Conservation (phyloP, 1,140 invertebrate species). For the Diorhabda sublineata region DNA sequence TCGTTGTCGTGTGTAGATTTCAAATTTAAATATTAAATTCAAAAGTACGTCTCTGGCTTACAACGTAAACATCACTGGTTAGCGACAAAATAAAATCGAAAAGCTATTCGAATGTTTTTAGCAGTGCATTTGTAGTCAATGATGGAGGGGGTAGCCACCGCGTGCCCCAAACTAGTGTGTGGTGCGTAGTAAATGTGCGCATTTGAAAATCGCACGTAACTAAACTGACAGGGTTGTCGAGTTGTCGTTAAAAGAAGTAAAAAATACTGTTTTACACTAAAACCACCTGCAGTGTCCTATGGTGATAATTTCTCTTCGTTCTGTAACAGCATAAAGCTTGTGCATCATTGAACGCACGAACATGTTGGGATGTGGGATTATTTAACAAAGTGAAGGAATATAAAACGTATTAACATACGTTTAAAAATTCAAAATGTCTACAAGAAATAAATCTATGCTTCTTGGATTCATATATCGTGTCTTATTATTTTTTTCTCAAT, state of each 20-base stretch:
- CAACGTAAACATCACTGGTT: too few relatives aligned
- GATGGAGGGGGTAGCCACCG: slow-evolving; percentile 16
- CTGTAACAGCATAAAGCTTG: background rate
- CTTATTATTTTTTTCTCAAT: too few relatives aligned
- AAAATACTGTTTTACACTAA: background rate
- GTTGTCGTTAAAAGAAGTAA: background rate
- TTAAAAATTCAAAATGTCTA: slow-evolving; percentile 3
- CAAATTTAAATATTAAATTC: too few relatives aligned
- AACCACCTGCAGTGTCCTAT: slow-evolving; percentile 14
- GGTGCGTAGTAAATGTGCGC: slow-evolving; percentile 19
- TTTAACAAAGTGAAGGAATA: background rate
- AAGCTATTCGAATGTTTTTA: too few relatives aligned
- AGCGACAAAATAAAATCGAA: too few relatives aligned
- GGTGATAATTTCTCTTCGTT: background rate
- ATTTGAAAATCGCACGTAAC: background rate
- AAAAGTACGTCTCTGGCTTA: too few relatives aligned
- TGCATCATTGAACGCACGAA: background rate
- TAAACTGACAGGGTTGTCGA: background rate
- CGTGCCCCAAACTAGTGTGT: slow-evolving; percentile 20
- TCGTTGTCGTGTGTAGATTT: too few relatives aligned
- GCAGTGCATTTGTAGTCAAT: too few relatives aligned
- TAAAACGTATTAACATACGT: background rate
- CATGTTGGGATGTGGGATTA: background rate
- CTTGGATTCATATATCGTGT: too few relatives aligned
- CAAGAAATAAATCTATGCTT: too few relatives aligned